Base-by-base conservation (phyloP, 2,797 vertebrate genomes). In the Dermochelys coriacea region DNA sequence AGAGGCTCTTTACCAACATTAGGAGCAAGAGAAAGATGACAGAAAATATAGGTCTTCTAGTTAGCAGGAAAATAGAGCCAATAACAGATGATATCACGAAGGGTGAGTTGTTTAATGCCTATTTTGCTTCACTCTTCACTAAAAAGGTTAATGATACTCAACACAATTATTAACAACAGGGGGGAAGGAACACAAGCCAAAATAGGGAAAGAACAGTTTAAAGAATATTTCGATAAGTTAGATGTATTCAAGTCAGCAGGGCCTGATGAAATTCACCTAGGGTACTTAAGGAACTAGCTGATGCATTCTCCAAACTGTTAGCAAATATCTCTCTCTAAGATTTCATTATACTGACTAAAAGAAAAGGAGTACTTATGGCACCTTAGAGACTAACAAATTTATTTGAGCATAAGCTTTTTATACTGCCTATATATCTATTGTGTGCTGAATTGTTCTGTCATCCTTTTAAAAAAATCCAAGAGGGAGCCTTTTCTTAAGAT, bases 381-480 rank as follows among this genome's bases (percentile, higher is more conserved):
- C n/a, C n/a, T n/a, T n/a, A n/a, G n/a, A n/a, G n/a, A n/a, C n/a
- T n/a, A n/a, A n/a, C n/a, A n/a, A n/a, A n/a, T n/a, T n/a, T n/a
- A n/a, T n/a, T n/a, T n/a, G n/a, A n/a, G n/a, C n/a, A n/a, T n/a
- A n/a, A n/a, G n/a, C n/a, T n/a, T n/a, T n/a, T n/a, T 16, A 2
- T 31, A 78, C 25, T 86, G 16, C 86, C 12, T 12, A 1, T 50
- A 87, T 2, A 21, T 12, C 5, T 31, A 54, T 82, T 41, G 82
- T 14, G 4, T 14, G 57, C 5, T 51, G 34, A n/a, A 18, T 2
- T 52, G 3, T 6, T 5, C 11, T 52, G 9, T 2, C 52, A 29
- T 25, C 4, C 34, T 78, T 74, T 71, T 85, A 80, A 19, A 82
- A 19, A 7, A 27, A 81, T 55, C 37, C 51, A 77, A 91, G 80